Percentiles rank a stretch among this genome's conserved stretches.
Conservation (phyloP, 1,140 invertebrate species). For the Nymphalis io region DNA sequence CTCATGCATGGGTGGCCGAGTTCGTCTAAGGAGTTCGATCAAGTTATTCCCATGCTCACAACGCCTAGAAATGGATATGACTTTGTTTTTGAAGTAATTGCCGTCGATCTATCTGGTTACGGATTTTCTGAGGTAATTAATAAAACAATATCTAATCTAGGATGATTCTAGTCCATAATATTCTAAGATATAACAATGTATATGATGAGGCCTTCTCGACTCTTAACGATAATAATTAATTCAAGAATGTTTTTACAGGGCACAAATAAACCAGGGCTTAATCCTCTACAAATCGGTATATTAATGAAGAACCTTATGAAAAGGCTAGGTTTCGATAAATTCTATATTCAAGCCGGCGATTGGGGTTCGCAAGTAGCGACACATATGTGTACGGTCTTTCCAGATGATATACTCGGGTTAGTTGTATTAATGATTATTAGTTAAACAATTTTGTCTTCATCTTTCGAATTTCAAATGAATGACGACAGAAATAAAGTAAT, state of each 20-base stretch:
- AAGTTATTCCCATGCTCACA: constrained; percentile 88
- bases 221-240: too few species aligned
- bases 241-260: constrained; percentile 61
- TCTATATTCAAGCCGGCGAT: constrained; percentile 93
- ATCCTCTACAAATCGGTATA: constrained; percentile 84
- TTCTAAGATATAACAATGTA: too few species aligned
- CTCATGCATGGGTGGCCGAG: constrained; percentile 97
- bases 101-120: constrained; percentile 92
- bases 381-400: constrained; percentile 84
- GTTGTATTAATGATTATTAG: too few species aligned
- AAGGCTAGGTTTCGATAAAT: constrained; percentile 87
- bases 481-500: too few species aligned
- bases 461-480: too few species aligned
- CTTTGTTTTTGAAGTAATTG: constrained; percentile 91
- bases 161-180: too few species aligned
- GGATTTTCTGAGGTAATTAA: constrained; percentile 88
- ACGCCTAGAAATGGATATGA: constrained; percentile 81
- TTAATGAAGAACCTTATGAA: constrained; percentile 92
- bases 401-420: constrained; percentile 85
- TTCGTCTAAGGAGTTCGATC: constrained; percentile 92
- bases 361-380: constrained; percentile 86
- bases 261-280: constrained; percentile 83
- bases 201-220: too few species aligned
- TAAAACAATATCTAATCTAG: too few species aligned
- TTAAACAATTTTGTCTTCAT: too few species aligned